These are phyloP conservation scores for Rhynchotus rufescens DNA, from an alignment of 2,797 vertebrate genomes.

Conservation along the genomic window DNA sequence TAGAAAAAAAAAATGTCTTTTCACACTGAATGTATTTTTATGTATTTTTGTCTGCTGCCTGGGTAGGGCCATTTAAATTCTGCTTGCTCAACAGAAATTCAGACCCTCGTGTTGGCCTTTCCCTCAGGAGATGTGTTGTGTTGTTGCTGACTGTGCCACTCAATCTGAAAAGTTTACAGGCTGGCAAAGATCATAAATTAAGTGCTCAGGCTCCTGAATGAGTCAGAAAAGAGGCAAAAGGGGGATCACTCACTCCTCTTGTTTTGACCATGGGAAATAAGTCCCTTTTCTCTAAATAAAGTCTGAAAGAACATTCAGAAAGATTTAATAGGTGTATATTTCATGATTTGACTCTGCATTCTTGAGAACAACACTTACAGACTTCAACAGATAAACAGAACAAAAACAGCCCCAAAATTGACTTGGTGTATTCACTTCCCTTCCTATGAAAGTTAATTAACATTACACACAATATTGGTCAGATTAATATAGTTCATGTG, in stretches of 20 bases:
- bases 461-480: not conserved
- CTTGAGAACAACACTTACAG: not conserved
- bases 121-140: slow-evolving; percentile 46
- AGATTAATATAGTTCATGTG: not conserved
- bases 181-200: slow-evolving; percentile 26
- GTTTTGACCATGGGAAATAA: not conserved
- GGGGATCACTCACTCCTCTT: not conserved
- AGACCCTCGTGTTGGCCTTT: slow-evolving; percentile 37
- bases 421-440: not conserved
- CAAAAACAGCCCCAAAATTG: accelerated
- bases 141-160: slow-evolving; percentile 61
- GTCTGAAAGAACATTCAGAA: not conserved
- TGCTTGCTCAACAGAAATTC: slow-evolving; percentile 72
- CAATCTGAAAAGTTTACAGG: slow-evolving; percentile 50
- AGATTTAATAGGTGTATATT: not conserved
- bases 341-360: not conserved
- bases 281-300: not conserved
- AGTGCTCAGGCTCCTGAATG: slow-evolving; percentile 17
- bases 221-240: not conserved
- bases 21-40: slow-evolving; percentile 7
- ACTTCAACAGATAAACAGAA: not conserved
- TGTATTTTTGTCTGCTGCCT: slow-evolving; percentile 60
- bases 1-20: not conserved
- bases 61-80: slow-evolving; percentile 70
- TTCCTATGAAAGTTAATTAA: not conserved